Base-by-base conservation (phyloP, 64 coral and sea anemone genomes). In the Pachyseris speciosa region DNA sequence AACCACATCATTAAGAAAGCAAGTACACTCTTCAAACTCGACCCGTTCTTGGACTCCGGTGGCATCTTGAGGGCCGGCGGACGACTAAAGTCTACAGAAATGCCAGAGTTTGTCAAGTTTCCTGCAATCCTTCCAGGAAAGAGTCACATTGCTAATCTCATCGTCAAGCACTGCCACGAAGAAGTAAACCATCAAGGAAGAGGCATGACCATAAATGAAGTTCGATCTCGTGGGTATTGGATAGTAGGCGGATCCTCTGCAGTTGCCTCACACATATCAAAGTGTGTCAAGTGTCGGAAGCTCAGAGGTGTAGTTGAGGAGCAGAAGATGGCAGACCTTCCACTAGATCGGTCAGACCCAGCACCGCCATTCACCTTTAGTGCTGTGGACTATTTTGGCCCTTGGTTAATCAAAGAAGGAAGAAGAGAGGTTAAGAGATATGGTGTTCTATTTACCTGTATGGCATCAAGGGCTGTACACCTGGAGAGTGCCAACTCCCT, bases 181-280 rank as follows among this genome's bases (percentile, higher is more conserved):
- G 4, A 45, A 16, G 88, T 94, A 27, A 68, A 58, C n/a, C 28
- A 94, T 83, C 51, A 37, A 87, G 24, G 24, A 25, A 13, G 80
- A 40, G 57, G 80, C 7, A 72, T 70, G 0, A 86, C 67, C 2
- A 34, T 69, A 7, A 86, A 86, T 20, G 64, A 86, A 22, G 2
- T 69, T 1, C 24, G 64, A 7, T 61, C 67, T 5, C 47, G 65
- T 34, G 84, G 84, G 13, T 86, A 86, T 16, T 86, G 30, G 67
- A 3, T 86, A 6, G 10, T 86, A 27, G 44, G 65, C 33, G 84
- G 65, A n/a, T n/a, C 45, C 1, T 53, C 43, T 17, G 29, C 65
- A 13, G 26, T 86, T n/a, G 66, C 63, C 17, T 47, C 26, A 19
- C 67, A 1, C 22, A 69, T 85, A 44, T 67, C 44, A 10, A 29